Conservation (phyloP, 2,113 vertebrate genomes). For the Rissa tridactyla region DNA sequence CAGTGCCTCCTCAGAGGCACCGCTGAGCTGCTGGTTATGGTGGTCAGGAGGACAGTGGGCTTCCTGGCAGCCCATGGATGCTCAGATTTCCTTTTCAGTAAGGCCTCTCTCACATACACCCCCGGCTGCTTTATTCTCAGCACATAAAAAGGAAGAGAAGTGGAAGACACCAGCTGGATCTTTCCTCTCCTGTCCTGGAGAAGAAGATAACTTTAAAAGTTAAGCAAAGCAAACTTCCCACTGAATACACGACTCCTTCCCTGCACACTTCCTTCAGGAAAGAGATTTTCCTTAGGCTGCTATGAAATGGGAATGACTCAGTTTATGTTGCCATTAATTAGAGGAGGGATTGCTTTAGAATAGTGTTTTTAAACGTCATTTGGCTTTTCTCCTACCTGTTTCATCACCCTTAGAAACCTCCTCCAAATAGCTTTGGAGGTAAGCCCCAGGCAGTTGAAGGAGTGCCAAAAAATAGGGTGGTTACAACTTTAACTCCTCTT, state of each 20-base stretch:
- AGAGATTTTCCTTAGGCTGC: neutral
- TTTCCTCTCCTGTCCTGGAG: neutral
- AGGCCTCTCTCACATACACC: neutral
- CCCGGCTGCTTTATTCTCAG: neutral
- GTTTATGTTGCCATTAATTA: neutral
- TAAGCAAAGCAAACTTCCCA: neutral
- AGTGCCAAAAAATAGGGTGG: neutral
- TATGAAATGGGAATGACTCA: neutral
- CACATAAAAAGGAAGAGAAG: neutral
- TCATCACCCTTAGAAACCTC: neutral
- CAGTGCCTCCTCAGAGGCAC: neutral
- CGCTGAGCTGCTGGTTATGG: fast-evolving
- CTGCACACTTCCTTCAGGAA: neutral
- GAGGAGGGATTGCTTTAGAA: neutral
- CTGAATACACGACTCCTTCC: neutral
- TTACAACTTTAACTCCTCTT: neutral
- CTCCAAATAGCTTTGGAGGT: neutral
- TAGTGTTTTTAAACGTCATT: neutral
- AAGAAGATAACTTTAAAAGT: neutral
- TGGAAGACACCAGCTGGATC: neutral
- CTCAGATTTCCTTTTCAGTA: neutral
- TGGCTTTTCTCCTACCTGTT: neutral
- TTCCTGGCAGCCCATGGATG: neutral
- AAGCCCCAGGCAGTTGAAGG: neutral
- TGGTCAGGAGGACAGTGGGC: neutral